Percentiles rank a stretch among this genome's conserved stretches.
Evolutionary conservation across 2,888 invertebrate genomes (phyloP).

Genomic region (Steromphala cineraria): DNA sequence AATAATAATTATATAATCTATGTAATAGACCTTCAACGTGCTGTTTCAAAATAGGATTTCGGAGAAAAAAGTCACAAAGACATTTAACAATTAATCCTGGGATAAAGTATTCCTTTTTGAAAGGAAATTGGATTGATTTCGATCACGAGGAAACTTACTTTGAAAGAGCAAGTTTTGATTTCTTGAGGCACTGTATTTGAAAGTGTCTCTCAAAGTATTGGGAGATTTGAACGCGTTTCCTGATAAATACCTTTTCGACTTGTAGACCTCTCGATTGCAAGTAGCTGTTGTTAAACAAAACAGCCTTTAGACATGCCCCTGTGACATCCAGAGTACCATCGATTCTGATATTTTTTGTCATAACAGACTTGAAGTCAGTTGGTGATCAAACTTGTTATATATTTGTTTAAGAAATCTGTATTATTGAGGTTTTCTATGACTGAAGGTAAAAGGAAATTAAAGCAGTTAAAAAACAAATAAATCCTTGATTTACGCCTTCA

Average conservation of each 20-base stretch:
- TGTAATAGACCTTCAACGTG: no score
- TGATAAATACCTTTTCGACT: not conserved
- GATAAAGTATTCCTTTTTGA: not conserved
- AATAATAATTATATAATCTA: no score
- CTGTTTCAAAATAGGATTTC: no score
- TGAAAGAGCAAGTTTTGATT: slow-evolving; percentile 2
- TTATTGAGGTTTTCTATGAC: no score
- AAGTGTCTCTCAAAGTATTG: not conserved
- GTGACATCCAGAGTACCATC: not conserved
- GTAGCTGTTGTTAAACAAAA: not conserved
- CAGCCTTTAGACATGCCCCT: not conserved
- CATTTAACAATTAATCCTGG: no score
- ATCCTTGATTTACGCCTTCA: no score
- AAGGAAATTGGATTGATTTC: not conserved
- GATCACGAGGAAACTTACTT: not conserved
- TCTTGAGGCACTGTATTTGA: not conserved
- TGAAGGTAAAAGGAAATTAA: no score
- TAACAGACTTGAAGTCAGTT: not conserved
- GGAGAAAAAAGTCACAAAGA: no score
- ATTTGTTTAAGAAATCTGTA: no score
- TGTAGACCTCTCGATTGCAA: not conserved
- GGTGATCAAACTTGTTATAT: no score
- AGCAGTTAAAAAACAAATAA: no score
- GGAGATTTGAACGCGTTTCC: not conserved
- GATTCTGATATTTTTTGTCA: not conserved